Evolutionary conservation across 2,888 invertebrate genomes (phyloP).

Genomic region (Trichogramma dendrolimi): DNA sequence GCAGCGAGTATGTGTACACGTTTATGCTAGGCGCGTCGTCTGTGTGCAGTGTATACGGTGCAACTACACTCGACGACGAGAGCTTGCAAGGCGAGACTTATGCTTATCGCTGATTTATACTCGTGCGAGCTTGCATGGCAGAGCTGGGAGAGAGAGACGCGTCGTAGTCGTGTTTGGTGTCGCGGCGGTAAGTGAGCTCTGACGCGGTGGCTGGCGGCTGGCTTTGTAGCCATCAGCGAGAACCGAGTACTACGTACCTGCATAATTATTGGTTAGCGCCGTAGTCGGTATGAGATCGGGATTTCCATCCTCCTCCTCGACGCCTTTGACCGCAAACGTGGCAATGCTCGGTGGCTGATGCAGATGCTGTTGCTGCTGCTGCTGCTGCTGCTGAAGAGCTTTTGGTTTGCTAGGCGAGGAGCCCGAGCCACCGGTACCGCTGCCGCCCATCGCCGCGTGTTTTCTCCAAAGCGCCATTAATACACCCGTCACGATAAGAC

Average conservation of each 20-base stretch:
- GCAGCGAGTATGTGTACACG: too few species aligned
- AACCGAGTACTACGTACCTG: constrained; percentile 33
- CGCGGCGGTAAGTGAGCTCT: too few species aligned
- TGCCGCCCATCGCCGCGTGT: constrained; percentile 39
- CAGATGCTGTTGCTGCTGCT: constrained; percentile 32
- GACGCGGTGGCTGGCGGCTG: too few species aligned
- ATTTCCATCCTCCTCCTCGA: constrained; percentile 47
- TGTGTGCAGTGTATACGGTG: too few species aligned
- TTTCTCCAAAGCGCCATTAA: constrained; percentile 50
- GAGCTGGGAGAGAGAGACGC: too few species aligned
- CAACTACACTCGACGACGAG: too few species aligned
- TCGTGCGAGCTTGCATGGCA: too few species aligned
- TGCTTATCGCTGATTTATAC: too few species aligned
- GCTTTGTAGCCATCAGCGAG: too few species aligned
- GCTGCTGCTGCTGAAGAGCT: constrained; percentile 38
- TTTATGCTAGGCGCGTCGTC: too few species aligned
- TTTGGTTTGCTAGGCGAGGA: constrained; percentile 38
- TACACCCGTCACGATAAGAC: constrained; percentile 49
- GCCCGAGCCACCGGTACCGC: constrained; percentile 30
- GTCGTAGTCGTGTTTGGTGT: too few species aligned
- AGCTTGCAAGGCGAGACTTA: too few species aligned
- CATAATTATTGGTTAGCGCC: constrained; percentile 45
- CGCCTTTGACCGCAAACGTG: constrained; percentile 39
- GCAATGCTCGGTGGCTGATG: constrained; percentile 34
- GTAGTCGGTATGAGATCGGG: constrained; percentile 51